A percentile compares a stretch with the other conserved stretches of the same genome.
Conservation (phyloP, 1,140 invertebrate species). For the Diorhabda elongata region DNA sequence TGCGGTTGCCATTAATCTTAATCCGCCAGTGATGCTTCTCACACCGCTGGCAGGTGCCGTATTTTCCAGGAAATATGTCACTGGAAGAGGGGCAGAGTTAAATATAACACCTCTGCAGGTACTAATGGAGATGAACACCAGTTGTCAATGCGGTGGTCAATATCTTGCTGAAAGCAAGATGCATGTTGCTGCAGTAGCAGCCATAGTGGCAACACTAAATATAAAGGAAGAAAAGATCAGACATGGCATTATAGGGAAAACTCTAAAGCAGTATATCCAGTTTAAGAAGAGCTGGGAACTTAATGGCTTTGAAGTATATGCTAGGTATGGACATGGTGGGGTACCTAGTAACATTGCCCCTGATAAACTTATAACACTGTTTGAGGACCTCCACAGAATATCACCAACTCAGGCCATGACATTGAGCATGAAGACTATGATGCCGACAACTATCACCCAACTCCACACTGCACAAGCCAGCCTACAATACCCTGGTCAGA, state of each 20-base stretch:
- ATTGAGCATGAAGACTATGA: too few relatives aligned
- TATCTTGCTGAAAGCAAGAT: not conserved
- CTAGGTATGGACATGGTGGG: slow-evolving; percentile 1
- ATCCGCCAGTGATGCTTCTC: too few relatives aligned
- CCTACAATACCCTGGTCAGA: too few relatives aligned
- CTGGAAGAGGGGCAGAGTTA: too few relatives aligned
- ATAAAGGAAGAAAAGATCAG: not conserved
- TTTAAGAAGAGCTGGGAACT: not conserved
- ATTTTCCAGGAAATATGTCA: too few relatives aligned
- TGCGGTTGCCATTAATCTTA: too few relatives aligned
- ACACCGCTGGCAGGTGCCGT: too few relatives aligned
- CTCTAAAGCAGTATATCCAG: not conserved
- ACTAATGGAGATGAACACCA: not conserved
- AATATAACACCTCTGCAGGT: too few relatives aligned
- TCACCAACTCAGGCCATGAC: not conserved
- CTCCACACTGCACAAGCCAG: too few relatives aligned
- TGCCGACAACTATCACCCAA: too few relatives aligned
- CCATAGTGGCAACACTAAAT: not conserved
- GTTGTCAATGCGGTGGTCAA: not conserved
- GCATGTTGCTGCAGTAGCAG: not conserved
- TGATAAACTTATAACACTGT: not conserved
- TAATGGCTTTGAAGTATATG: not conserved
- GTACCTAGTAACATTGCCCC: not conserved
- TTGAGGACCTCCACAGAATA: not conserved
- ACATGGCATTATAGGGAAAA: not conserved